Evolutionary conservation across 2,797 vertebrate species (phyloP), one percentile per base, ranked within the genome.

Genomic region (Tenualosa thibaudeaui): DNA sequence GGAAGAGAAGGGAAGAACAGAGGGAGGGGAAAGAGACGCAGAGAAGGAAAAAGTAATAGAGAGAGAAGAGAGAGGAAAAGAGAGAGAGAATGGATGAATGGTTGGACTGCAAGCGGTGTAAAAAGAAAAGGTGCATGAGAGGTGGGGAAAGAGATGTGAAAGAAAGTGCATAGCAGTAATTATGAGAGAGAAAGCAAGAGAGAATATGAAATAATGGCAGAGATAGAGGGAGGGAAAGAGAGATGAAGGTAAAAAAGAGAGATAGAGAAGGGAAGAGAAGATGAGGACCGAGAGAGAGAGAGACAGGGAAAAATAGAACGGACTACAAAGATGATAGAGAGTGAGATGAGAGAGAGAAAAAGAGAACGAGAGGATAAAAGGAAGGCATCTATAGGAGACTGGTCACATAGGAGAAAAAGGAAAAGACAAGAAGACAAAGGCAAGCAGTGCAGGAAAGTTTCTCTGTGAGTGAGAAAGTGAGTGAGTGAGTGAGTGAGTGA

Each of bases 401-500:
- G 68, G 40, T 75, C 68, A 75, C 31, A 40, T 31, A 40, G 37
- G 37, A 40, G 37, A 40, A 17, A 37, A 71, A 15, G 24, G 10
- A 31, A 40, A 75, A 17, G 3, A 75, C 13, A 12, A 65, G n/a
- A 9, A 13, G 22, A 65, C 17, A 17, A 40, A 75, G 17, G 68
- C 31, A 2, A 15, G 31, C 13, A 13, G 62, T 24, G 62, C 68
- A 13, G 68, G 31, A 86, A 86, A 51, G 51, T 85, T 89, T 86
- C 86, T 65, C 43, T 81, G 51, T 78, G 81, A 89, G 89, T 89
- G 85, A 46, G 19, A 75, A 89, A 89, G 19, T 54, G 53, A 82
- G 51, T 81, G 81, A 82, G 51, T 78, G 81, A 89, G 89, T 89
- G 85, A 46, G 19, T 81, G 89, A 89, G 19, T 54, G 53, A 82